Conservation (phyloP, 2,888 invertebrate species). For the Thera britannica region DNA sequence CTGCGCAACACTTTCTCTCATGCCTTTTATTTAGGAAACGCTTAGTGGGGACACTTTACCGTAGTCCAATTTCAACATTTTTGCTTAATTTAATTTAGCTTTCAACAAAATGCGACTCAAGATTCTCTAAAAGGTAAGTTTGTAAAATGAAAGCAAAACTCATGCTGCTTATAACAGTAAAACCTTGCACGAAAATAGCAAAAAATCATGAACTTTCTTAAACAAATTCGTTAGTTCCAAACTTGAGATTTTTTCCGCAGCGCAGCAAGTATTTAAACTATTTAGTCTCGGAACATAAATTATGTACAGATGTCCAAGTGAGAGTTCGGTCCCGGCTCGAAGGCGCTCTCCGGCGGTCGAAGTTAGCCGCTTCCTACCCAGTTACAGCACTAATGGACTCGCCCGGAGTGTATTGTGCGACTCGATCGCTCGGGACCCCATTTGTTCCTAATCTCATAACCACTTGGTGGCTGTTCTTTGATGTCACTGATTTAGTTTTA, state of each 20-base stretch:
- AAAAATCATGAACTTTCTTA: background rate
- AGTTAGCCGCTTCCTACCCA: slow-evolving; percentile 49
- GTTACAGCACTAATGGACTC: slow-evolving; percentile 71
- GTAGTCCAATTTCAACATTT: background rate
- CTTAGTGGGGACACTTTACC: too few relatives aligned
- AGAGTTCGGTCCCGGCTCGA: background rate
- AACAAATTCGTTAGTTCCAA: background rate
- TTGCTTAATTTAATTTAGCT: too few relatives aligned
- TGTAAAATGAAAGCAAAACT: too few relatives aligned
- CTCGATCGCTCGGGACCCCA: slow-evolving; percentile 32
- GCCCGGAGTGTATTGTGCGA: slow-evolving; percentile 50
- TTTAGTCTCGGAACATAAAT: slow-evolving; percentile 30
- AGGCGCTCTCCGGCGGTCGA: slow-evolving; percentile 9
- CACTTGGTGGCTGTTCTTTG: slow-evolving; percentile 5
- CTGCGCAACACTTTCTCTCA: background rate
- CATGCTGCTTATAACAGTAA: background rate
- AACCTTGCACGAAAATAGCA: background rate
- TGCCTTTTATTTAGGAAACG: too few relatives aligned
- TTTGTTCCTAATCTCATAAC: slow-evolving; percentile 24
- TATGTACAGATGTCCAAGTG: slow-evolving; percentile 27
- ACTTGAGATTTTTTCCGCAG: background rate
- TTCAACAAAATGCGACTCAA: too few relatives aligned
- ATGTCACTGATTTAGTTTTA: background rate
- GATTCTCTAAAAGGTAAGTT: too few relatives aligned
- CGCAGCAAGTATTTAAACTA: slow-evolving; percentile 20